A percentile compares a stretch with the other conserved stretches of the same genome.
Evolutionary conservation across 2,797 vertebrate species (phyloP).

Genomic region (Novumbra hubbsi): DNA sequence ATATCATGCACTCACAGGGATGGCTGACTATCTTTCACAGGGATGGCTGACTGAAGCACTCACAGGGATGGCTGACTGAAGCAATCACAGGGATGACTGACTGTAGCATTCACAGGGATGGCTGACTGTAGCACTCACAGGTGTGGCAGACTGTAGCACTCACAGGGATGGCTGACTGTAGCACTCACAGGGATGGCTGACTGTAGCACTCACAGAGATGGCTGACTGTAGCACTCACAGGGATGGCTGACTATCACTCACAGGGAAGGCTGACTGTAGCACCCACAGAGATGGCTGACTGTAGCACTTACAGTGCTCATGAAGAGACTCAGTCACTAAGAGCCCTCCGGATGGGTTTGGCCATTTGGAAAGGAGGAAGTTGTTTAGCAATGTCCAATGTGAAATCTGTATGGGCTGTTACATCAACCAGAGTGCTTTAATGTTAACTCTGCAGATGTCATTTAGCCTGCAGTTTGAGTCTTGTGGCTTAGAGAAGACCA

Average conservation of each 20-base stretch:
- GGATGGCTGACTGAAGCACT: too few relatives aligned
- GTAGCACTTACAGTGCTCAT: constrained; percentile 38
- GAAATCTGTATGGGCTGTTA: constrained; percentile 8
- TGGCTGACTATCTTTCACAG: constrained; percentile 10
- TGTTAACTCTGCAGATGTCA: constrained; percentile 26
- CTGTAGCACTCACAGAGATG: constrained; percentile 42
- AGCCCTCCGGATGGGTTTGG: constrained; percentile 28
- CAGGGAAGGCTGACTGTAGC: too few relatives aligned
- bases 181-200: constrained; percentile 42
- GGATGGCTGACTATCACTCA: too few relatives aligned
- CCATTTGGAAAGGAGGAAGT: constrained; percentile 18
- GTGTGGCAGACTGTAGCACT: too few relatives aligned
- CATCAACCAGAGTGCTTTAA: constrained; percentile 19
- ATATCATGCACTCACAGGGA: constrained; percentile 44
- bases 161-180: too few relatives aligned
- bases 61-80: too few relatives aligned
- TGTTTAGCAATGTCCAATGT: constrained; percentile 23
- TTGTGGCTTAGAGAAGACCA: constrained; percentile 14
- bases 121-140: too few relatives aligned
- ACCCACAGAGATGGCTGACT: constrained; percentile 45
- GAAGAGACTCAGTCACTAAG: constrained; percentile 48
- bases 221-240: too few relatives aligned
- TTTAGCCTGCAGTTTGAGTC: constrained; percentile 17
- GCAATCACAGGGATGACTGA: too few relatives aligned
- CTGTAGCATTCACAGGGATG: too few relatives aligned